Conservation (phyloP, 2,888 invertebrate species). For the Drosophila cognata region DNA sequence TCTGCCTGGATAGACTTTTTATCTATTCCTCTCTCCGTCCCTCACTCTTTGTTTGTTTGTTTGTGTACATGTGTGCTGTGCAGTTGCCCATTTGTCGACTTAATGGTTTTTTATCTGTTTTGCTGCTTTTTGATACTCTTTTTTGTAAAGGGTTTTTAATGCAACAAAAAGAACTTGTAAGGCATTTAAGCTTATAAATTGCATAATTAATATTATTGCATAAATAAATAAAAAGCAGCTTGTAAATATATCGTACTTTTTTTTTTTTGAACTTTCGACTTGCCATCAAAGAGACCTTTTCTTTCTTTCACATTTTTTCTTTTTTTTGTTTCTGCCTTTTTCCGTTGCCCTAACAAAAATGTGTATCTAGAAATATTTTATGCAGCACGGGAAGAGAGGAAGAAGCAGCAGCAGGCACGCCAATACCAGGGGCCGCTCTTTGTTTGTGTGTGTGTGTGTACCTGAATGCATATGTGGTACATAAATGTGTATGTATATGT, state of each 20-base stretch:
- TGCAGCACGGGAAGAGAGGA: constrained; percentile 40
- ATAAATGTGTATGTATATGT: constrained; percentile 21
- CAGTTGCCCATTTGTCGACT: constrained; percentile 27
- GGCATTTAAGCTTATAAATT: background rate
- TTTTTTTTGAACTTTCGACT: background rate
- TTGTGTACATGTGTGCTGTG: constrained; percentile 1
- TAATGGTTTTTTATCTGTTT: constrained; percentile 31
- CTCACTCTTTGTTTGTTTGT: background rate
- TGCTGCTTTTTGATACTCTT: constrained; percentile 27
- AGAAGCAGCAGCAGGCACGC: constrained; percentile 22
- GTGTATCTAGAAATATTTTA: constrained; percentile 76
- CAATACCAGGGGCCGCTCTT: constrained; percentile 45
- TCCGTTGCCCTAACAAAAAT: constrained; percentile 55
- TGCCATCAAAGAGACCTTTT: background rate
- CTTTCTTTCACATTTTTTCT: constrained; percentile 14
- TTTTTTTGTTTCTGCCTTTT: constrained; percentile 17
- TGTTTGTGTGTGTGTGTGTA: constrained; percentile 38
- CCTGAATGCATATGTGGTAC: constrained; percentile 35
- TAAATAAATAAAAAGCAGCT: background rate
- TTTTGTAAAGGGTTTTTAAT: background rate
- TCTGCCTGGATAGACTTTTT: constrained; percentile 16
- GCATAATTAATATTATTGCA: background rate
- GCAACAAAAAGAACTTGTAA: background rate
- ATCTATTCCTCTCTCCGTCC: constrained; percentile 6
- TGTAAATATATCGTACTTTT: background rate